Evolutionary conservation across 2,888 invertebrate species (phyloP).

Genomic region (Nezara viridula): DNA sequence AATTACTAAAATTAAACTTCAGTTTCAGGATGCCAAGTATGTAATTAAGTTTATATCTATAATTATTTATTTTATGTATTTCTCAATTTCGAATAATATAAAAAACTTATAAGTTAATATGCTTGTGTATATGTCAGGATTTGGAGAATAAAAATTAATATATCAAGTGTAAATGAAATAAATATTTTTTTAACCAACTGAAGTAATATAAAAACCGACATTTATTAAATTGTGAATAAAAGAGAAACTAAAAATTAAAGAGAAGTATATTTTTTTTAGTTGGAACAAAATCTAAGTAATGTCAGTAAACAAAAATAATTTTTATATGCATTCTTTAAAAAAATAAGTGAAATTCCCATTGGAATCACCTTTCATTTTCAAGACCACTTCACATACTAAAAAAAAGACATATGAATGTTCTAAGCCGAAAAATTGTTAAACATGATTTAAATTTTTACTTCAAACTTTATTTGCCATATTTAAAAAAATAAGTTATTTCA

Average conservation of each 20-base stretch:
- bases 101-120: not conserved
- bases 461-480: too few species aligned
- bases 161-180: not conserved
- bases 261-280: not conserved
- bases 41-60: not conserved
- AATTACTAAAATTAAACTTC: constrained; percentile 10
- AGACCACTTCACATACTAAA: too few species aligned
- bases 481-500: not conserved
- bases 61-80: not conserved
- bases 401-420: too few species aligned
- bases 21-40: not conserved
- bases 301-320: not conserved
- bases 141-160: not conserved
- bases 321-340: too few species aligned
- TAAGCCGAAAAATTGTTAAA: too few species aligned
- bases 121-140: not conserved
- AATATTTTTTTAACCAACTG: too few species aligned
- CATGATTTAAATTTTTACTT: too few species aligned
- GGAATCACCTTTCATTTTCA: too few species aligned
- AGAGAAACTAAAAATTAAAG: not conserved
- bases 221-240: not conserved
- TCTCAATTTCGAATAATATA: not conserved
- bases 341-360: too few species aligned
- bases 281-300: not conserved
- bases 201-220: too few species aligned